Evolutionary conservation across 2,113 vertebrate genomes (phyloP), one percentile per base, ranked within the genome.

Genomic region (Pelobates fuscus): DNA sequence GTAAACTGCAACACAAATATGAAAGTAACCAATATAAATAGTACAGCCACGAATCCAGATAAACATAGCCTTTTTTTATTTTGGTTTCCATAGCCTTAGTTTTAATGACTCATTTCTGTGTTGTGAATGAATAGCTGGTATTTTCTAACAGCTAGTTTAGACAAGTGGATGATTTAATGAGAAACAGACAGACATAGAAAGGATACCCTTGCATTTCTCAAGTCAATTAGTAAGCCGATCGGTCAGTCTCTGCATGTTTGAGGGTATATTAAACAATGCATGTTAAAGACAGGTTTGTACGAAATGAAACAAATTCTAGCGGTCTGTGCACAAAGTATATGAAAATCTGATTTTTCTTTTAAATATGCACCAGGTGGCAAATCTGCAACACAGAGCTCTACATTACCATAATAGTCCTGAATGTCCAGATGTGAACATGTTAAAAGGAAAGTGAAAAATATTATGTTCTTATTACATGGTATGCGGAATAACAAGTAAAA

Each of bases 11-110:
- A 57, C 46, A 74, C 61, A 74, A 73, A 74, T 57, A 66, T 5
- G 21, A 43, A 74, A 15, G 64, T 60, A 67, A 67, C 72, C 64
- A 67, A 67, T 43, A 67, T 67, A 67, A 67, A 76, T 60, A 46
- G 64, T n/a, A 24, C 64, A 67, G 20, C 29, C 62, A 67, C 44
- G n/a, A 41, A 59, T n/a, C 32, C 58, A 76, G 32, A 76, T 60
- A 60, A 67, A 76, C 54, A 76, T 24, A 49, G 44, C n/a, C 59
- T 67, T 67, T 67, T 32, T 46, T 37, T 37, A 5, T 37, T 76
- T 32, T 46, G 26, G 24, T 74, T 65, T 76, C 55, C 64, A 76
- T 67, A 67, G 14, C 37, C 26, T 23, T 43, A 67, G 58, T 49
- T 24, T 18, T 60, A 73, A 58, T 76, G 72, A 67, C 72, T 67